These are phyloP conservation scores for Campoletis raptor DNA, from an alignment of 2,888 invertebrate species.

Conservation along the genomic window DNA sequence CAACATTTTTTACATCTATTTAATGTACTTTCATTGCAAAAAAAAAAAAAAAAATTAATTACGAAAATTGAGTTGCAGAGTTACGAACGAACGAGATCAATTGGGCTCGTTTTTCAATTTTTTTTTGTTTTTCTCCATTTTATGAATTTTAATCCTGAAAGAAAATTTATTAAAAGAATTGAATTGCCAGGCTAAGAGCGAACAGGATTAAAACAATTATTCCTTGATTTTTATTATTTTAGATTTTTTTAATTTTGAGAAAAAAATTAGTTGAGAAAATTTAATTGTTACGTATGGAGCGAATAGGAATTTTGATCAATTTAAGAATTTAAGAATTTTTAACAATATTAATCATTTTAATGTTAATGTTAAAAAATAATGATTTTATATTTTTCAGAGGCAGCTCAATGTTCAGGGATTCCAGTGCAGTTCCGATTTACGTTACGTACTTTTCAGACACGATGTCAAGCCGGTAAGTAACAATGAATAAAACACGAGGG, in stretches of 20 bases:
- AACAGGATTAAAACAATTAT: background rate
- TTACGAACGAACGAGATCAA: no score
- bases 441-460: constrained; percentile 95
- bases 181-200: background rate
- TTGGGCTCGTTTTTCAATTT: no score
- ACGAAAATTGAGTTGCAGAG: no score
- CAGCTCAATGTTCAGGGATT: constrained; percentile 95
- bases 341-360: no score
- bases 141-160: no score
- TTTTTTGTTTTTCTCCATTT: no score
- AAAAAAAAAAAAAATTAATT: background rate
- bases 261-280: no score
- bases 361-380: background rate
- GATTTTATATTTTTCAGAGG: constrained; percentile 87
- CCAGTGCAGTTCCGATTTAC: constrained; percentile 94
- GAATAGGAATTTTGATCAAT: background rate
- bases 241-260: no score
- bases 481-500: constrained; percentile 13
- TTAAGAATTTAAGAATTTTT: no score
- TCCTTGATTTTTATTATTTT: background rate
- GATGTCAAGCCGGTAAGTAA: constrained; percentile 93
- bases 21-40: background rate
- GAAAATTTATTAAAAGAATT: background rate
- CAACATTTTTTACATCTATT: background rate
- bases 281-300: background rate